Evolutionary conservation across 2,888 invertebrate genomes (phyloP), one percentile per base, ranked within the genome.

Genomic region (Marronus borbonicus): DNA sequence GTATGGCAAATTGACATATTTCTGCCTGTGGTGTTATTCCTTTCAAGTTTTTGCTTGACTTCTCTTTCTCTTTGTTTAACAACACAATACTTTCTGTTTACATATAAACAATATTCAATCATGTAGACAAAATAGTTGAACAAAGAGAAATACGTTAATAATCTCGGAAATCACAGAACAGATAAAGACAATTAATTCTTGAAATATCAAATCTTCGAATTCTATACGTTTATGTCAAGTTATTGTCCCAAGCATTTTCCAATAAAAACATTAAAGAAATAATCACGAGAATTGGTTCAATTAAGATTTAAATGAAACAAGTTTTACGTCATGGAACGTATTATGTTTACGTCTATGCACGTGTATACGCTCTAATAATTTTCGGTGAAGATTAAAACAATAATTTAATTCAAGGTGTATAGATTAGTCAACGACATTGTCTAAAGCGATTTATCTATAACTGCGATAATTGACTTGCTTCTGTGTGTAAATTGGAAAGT

Each of bases 261-360:
- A 66, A 12, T 49, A 20, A 44, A 3, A 12, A 17, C 17, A 20
- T 49, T n/a, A 14, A 44, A 49, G 12, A 66, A 12, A 49, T 66
- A 66, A 66, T 66, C 44, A 44, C 10, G 24, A 44, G 66, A 66
- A 66, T 66, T 66, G 24, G 44, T 66, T 20, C 66, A 66, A 49
- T 66, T 66, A 44, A 31, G 14, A 44, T 44, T 66, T 49, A 66
- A 66, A 66, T 66, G 66, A 24, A 49, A 65, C 44, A 20, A 17
- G 49, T 66, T 66, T n/a, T 66, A 44, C 44, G 66, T 44, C 66
- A 44, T 44, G 14, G 17, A 36, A 10, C 60, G 60, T 24, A 3
- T 62, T 44, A 44, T 12, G 12, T 44, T 44, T 44, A 44, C 8
- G 44, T 0, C 12, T 8, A 31, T 31, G 62, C 62, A 62, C 28